Base-by-base conservation (phyloP, 2,797 vertebrate genomes). In the Huso huso region DNA sequence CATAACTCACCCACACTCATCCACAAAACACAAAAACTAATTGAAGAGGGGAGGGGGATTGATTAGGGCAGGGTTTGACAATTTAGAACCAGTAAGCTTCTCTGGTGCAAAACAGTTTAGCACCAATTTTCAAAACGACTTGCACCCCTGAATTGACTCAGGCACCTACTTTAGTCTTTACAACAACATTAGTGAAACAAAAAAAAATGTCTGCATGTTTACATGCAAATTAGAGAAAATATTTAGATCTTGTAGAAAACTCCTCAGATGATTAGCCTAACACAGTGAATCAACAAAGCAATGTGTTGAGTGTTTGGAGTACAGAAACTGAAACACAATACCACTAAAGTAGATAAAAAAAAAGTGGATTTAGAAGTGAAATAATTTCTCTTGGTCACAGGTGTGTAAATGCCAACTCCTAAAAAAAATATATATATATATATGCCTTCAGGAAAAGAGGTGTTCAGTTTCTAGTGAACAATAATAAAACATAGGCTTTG, bases 401-500 rank as follows among this genome's bases (percentile, higher is more conserved):
- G 70, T 74, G 76, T 67, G 64, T 71, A 65, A 63, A 74, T 69
- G 51, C 64, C 57, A 66, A 71, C 18, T 13, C 10, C 59, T 66
- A 71, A 69, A 73, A 55, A 61, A 65, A n/a, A 52, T 62, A 60
- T n/a, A 62, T 18, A 18, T 18, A 18, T 18, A 18, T 18, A 61
- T 18, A 61, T 51, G 53, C 67, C 53, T 65, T 55, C 63, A 62
- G 15, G 64, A 52, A 49, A 70, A 62, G 60, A 65, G 48, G 68
- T 71, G 53, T 74, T 68, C 37, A 51, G 68, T 75, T 77, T 71
- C 73, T n/a, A 4, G 60, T 49, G 51, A 61, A 77, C 73, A 72
- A 75, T 70, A 7, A 6, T 11, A 61, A 65, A 57, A 52, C 37
- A 10, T 62, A 48, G 64, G 48, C 63, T 69, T 63, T 68, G 62